Conservation (phyloP, 1,140 invertebrate species). For the Drosophila quadrilineata region DNA sequence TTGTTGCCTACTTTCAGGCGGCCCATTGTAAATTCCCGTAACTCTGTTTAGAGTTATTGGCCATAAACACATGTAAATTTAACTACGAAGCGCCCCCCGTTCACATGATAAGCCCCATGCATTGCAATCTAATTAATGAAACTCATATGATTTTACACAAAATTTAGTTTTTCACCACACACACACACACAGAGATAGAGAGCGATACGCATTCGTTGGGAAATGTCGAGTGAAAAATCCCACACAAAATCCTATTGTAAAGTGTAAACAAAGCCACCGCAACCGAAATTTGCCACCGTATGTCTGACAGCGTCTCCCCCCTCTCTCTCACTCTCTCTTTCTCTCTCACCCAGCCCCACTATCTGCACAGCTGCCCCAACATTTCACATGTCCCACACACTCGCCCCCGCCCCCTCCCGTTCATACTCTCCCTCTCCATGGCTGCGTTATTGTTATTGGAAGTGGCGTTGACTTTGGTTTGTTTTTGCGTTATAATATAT, state of each 20-base stretch:
- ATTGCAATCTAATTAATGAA: slow-evolving; percentile 11
- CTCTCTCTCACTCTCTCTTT: background rate
- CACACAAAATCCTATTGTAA: slow-evolving; percentile 56
- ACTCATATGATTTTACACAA: slow-evolving; percentile 15
- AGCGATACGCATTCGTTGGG: background rate
- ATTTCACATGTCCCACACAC: background rate
- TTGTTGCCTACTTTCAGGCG: slow-evolving; percentile 52
- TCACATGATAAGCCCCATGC: background rate
- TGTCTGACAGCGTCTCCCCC: slow-evolving; percentile 13
- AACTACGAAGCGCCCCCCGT: background rate
- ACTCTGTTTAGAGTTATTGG: background rate
- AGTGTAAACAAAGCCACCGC: slow-evolving; percentile 76
- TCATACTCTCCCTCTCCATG: slow-evolving; percentile 22
- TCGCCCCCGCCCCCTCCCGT: background rate
- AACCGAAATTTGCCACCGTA: slow-evolving; percentile 58
- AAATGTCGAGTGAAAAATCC: slow-evolving; percentile 15
- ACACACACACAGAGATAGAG: too few relatives aligned
- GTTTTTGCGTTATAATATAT: slow-evolving; percentile 77
- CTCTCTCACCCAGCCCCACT: background rate
- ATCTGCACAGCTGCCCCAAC: background rate
- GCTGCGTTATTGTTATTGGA: slow-evolving; percentile 69
- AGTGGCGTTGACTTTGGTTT: slow-evolving; percentile 74
- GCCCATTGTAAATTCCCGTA: slow-evolving; percentile 10
- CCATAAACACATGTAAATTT: background rate
- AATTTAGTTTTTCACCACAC: background rate